These are phyloP conservation scores for Micrasema longulum DNA, from an alignment of 1,140 invertebrate species.

Conservation along the genomic window DNA sequence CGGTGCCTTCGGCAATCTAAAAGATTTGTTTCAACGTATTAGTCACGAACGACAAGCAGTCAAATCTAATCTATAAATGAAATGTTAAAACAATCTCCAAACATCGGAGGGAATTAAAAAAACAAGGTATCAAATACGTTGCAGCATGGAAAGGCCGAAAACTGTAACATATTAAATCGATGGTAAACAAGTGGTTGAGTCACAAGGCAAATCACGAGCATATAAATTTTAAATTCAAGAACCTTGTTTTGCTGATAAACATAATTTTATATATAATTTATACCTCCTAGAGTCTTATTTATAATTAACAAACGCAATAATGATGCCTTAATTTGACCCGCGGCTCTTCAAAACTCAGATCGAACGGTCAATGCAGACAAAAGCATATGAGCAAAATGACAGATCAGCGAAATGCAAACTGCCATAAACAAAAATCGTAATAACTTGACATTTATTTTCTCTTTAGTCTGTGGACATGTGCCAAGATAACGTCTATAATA, in stretches of 20 bases:
- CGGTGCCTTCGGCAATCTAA: slow-evolving; percentile 13
- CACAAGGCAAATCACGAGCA: slow-evolving; percentile 49
- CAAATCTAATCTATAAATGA: slow-evolving; percentile 23
- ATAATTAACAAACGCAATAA: slow-evolving; percentile 26
- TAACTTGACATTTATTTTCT: no score
- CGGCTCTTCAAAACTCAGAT: no score
- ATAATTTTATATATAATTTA: slow-evolving; percentile 45
- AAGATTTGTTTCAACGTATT: slow-evolving; percentile 7
- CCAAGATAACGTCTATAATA: no score
- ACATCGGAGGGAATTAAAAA: slow-evolving; percentile 15
- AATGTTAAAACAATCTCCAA: slow-evolving; percentile 37
- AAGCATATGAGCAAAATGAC: no score
- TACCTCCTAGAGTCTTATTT: slow-evolving; percentile 32
- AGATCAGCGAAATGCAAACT: no score
- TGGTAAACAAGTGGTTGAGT: slow-evolving; percentile 45
- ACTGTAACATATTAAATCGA: slow-evolving; percentile 42
- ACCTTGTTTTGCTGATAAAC: slow-evolving; percentile 50
- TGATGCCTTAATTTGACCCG: neutral
- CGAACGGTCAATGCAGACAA: no score
- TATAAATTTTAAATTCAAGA: slow-evolving; percentile 42
- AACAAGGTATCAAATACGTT: slow-evolving; percentile 25
- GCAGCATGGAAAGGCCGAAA: slow-evolving; percentile 43
- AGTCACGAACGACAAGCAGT: slow-evolving; percentile 22
- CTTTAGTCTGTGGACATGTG: no score
- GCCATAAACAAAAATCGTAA: no score